Base-by-base conservation (phyloP, 2,888 invertebrate species). In the Patella depressa region DNA sequence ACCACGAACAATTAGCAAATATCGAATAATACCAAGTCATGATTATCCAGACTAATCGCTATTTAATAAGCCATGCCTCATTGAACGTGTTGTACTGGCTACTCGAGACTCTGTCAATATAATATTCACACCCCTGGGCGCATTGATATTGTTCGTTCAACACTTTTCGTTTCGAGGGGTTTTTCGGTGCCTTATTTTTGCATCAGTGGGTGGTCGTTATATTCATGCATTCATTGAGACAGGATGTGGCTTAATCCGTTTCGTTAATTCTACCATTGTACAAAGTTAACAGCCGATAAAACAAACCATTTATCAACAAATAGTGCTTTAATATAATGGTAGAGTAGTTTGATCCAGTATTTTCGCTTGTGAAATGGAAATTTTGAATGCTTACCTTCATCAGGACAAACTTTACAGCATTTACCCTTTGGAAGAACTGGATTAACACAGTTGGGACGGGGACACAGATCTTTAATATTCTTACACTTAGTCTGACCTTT, bases 401-500 rank as follows among this genome's bases (percentile, higher is more conserved):
- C 81, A 0, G 79, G 79, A 73, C 98, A 98, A 7, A 95, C 95
- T 93, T 97, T 98, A 93, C 98, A 98, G 93, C 98, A 98, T 87
- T 95, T 94, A 83, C 96, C 96, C 29, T 96, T 95, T 83, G 95
- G 93, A 78, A 96, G 93, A 69, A 96, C 95, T 0, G 97, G 97
- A 85, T 96, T 95, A 81, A 95, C 95, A 92, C 98, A 98, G 24
- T 94, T 94, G 24, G 96, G 95, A 87, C 96, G 95, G 11, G 97
- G 97, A 89, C 98, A 98, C 90, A 97, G 96, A 90, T 95, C 95
- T 92, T 97, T 97, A 83, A 98, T 96, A 91, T 97, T 97, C 85
- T 95, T 94, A 92, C 98, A 98, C 86, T 96, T 95, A 53, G 97
- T 96, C 89, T 95, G 94, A n/a, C 97, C 97, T 45, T 83, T 81